phyloP scores from a whole-genome alignment of 2,797 vertebrate genomes.

The Thunnus albacares region DNA sequence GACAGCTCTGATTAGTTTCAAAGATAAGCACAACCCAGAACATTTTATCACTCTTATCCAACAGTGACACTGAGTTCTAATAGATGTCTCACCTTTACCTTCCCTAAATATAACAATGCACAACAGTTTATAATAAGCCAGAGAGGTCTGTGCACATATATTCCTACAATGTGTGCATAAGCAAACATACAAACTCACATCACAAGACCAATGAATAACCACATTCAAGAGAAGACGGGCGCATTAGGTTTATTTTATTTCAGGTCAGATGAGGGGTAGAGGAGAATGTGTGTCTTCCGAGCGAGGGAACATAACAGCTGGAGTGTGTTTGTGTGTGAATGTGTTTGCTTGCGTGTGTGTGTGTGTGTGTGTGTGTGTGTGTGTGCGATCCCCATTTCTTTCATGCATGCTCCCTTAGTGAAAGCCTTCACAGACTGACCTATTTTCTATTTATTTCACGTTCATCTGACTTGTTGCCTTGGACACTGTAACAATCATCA shows the following conservation, averaged over 20 bases:
- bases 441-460: slow-evolving; percentile 68
- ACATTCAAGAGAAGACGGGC: slow-evolving; percentile 26
- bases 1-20: not conserved
- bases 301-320: slow-evolving; percentile 58
- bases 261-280: slow-evolving; percentile 43
- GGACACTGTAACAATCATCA: slow-evolving; percentile 31
- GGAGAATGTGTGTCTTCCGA: slow-evolving; percentile 16
- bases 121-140: slow-evolving; percentile 2
- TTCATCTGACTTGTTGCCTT: slow-evolving; percentile 41
- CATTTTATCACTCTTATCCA: not conserved
- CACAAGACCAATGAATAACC: slow-evolving; percentile 2
- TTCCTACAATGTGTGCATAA: not conserved
- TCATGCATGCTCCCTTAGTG: slow-evolving; percentile 40
- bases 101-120: not conserved
- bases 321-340: slow-evolving; percentile 43
- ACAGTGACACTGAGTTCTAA: not conserved
- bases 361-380: slow-evolving; percentile 19
- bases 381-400: slow-evolving; percentile 42
- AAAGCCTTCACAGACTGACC: slow-evolving; percentile 62
- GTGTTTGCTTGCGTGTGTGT: slow-evolving; percentile 6
- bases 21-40: not conserved
- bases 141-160: not conserved
- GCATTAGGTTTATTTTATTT: slow-evolving; percentile 46
- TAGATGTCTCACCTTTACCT: not conserved
- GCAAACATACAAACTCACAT: slow-evolving; percentile 17